These are phyloP conservation scores for Phasia obesa DNA, from an alignment of 2,888 invertebrate species.

Conservation along the genomic window DNA sequence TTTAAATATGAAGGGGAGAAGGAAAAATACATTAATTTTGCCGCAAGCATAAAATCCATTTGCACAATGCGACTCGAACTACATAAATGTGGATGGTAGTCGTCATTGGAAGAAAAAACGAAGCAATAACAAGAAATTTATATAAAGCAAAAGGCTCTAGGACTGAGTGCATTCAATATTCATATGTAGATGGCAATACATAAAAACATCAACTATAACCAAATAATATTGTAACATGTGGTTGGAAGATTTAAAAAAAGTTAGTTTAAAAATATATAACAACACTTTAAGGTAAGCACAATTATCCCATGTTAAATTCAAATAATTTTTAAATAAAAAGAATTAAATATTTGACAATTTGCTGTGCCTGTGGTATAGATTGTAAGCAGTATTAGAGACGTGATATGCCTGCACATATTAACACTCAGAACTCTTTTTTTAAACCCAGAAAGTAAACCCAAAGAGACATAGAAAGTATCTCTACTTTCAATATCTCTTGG, in stretches of 20 bases:
- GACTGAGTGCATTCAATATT: conserved; percentile 1
- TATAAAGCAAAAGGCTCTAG: not conserved
- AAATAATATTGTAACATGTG: conserved; percentile 9
- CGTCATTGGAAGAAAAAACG: not conserved
- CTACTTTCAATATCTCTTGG: conserved; percentile 7
- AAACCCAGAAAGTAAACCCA: not conserved
- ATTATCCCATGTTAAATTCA: too few species aligned
- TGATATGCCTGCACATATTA: not conserved
- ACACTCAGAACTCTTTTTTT: not conserved
- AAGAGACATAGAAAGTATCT: not conserved
- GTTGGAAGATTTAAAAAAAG: not conserved
- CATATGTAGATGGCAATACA: not conserved
- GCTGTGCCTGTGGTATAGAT: too few species aligned
- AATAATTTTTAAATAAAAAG: too few species aligned
- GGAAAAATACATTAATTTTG: conserved; percentile 40
- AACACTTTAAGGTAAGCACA: not conserved
- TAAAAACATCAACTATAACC: not conserved
- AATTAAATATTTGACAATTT: too few species aligned
- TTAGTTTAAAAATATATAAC: not conserved
- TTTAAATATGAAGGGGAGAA: conserved; percentile 1
- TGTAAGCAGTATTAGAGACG: not conserved
- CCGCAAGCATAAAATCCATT: conserved; percentile 52
- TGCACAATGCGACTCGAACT: conserved; percentile 53
- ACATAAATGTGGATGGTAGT: conserved; percentile 2
- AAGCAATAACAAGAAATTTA: too few species aligned